Conservation (phyloP, 2,113 vertebrate species). For the Pampusana beccarii region DNA sequence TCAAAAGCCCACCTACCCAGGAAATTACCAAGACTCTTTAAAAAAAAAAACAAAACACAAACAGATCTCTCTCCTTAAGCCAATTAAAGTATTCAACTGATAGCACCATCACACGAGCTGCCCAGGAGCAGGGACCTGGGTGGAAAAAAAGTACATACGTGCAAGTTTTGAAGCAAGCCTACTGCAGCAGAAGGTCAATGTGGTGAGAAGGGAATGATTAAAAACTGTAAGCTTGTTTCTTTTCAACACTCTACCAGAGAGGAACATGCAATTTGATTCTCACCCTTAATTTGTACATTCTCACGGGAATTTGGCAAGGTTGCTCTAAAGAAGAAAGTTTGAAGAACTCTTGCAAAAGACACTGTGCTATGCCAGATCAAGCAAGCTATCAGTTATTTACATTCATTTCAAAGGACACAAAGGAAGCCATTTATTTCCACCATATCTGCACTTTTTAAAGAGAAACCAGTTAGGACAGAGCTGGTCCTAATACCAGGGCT, state of each 20-base stretch:
- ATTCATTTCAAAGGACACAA: conserved; percentile 60
- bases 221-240: background rate
- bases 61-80: background rate
- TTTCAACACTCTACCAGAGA: background rate
- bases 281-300: conserved; percentile 39
- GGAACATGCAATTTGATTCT: background rate
- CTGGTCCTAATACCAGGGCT: background rate
- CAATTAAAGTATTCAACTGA: background rate
- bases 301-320: conserved; percentile 62
- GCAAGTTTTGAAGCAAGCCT: background rate
- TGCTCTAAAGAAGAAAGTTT: conserved; percentile 16
- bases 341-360: conserved; percentile 59
- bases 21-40: background rate
- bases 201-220: background rate
- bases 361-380: background rate
- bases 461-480: conserved; percentile 9
- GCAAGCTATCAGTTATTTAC: conserved; percentile 63
- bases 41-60: no score
- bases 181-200: background rate
- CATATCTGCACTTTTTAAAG: conserved; percentile 9
- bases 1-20: background rate
- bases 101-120: background rate
- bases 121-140: background rate
- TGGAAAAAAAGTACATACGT: rapidly evolving
- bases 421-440: conserved; percentile 43